Conservation (phyloP, 2,113 vertebrate species). For the Corvus hawaiiensis region DNA sequence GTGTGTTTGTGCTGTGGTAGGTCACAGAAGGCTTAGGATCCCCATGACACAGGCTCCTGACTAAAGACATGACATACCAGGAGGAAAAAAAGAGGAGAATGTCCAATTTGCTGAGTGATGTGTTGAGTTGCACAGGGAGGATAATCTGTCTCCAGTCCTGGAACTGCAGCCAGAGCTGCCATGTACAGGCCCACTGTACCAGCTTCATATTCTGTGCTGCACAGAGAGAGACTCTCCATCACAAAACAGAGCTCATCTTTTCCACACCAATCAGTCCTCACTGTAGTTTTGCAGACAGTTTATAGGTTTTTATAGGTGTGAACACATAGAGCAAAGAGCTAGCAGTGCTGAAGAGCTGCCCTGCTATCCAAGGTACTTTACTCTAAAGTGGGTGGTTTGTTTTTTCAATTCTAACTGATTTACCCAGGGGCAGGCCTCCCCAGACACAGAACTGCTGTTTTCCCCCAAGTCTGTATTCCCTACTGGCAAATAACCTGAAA, state of each 20-base stretch:
- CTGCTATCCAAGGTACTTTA: not conserved
- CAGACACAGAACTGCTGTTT: not conserved
- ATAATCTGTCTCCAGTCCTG: not conserved
- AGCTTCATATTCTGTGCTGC: fast-evolving
- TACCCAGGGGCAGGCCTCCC: not conserved
- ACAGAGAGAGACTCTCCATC: not conserved
- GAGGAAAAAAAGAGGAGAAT: not conserved
- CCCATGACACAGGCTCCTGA: not conserved
- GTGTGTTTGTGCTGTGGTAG: not conserved
- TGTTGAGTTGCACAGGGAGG: not conserved
- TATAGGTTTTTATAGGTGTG: not conserved
- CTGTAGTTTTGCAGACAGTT: not conserved
- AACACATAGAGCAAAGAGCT: not conserved
- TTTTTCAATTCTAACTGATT: not conserved
- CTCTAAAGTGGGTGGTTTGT: not conserved
- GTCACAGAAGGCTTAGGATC: not conserved
- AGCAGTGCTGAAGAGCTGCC: not conserved
- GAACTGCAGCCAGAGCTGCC: not conserved
- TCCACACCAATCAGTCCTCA: not conserved
- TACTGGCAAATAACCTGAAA: not conserved
- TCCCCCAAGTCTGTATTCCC: not conserved
- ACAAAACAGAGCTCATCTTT: not conserved
- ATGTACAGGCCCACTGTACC: fast-evolving
- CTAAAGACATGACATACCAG: not conserved
- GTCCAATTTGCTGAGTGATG: not conserved